Conservation (phyloP, 1,140 invertebrate genomes). For the Drosophila leontia region DNA sequence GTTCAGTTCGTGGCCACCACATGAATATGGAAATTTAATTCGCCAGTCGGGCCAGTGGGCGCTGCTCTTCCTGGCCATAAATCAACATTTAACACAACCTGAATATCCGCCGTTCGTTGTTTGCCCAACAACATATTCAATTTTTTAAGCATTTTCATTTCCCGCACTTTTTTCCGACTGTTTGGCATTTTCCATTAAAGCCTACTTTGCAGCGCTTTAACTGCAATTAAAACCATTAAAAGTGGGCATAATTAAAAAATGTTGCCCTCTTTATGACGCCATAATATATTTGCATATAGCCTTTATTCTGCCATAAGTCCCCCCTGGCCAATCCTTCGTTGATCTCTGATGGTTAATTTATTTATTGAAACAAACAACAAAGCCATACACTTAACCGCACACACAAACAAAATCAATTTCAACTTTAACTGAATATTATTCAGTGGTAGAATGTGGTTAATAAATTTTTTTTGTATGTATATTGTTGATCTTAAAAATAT, state of each 20-base stretch:
- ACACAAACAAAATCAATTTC: slow-evolving; percentile 19
- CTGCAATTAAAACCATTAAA: slow-evolving; percentile 61
- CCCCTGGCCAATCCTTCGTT: slow-evolving; percentile 9
- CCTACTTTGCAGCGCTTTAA: slow-evolving; percentile 54
- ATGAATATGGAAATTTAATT: slow-evolving; percentile 32
- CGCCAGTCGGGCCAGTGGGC: slow-evolving; percentile 12
- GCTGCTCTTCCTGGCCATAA: slow-evolving; percentile 39
- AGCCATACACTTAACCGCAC: slow-evolving; percentile 28
- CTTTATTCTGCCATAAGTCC: slow-evolving; percentile 40
- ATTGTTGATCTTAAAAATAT: not conserved
- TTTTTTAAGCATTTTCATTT: slow-evolving; percentile 30
- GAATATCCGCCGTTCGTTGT: slow-evolving; percentile 41
- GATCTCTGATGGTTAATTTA: slow-evolving; percentile 46
- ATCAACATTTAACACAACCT: slow-evolving; percentile 52
- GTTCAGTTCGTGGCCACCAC: slow-evolving; percentile 3
- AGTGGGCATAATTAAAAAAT: slow-evolving; percentile 60
- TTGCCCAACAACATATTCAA: slow-evolving; percentile 27
- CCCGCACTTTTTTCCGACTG: not conserved
- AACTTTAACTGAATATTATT: slow-evolving; percentile 3
- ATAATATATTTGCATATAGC: slow-evolving; percentile 50
- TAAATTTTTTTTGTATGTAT: not conserved
- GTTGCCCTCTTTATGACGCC: slow-evolving; percentile 56
- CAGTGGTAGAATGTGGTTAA: slow-evolving; percentile 2
- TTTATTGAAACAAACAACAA: slow-evolving; percentile 43
- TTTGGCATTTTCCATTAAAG: slow-evolving; percentile 44